Evolutionary conservation across 2,113 vertebrate genomes (phyloP), one percentile per base, ranked within the genome.

Genomic region (Perca fluviatilis): DNA sequence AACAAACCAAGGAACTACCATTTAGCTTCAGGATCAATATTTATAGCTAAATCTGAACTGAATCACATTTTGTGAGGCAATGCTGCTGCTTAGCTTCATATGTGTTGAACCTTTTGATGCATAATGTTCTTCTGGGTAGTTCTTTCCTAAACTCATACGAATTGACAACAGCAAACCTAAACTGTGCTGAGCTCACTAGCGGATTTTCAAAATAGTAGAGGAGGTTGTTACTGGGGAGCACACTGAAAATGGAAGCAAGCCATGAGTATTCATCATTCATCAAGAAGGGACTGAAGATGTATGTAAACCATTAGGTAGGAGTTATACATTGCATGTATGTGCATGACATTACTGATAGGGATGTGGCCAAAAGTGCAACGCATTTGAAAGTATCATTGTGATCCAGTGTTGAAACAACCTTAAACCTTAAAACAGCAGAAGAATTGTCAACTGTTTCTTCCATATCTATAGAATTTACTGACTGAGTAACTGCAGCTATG

Each of bases 1-100:
- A 84, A 70, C 68, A 76, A 65, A 67, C 30, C 64, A 54, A 65
- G 71, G 53, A 61, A 50, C 69, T 12, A 68, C 58, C 56, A 33
- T 68, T 88, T 70, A 68, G 63, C 74, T 82, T 49, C 79, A 69
- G 78, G 70, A 89, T 88, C 76, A 90, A 88, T 81, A 86, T 86
- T 83, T 82, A 73, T 85, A 83, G 77, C 68, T 61, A 57, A 66
- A 33, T 65, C 57, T 27, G 61, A 58, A 58, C 10, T 57, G 40
- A 66, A 27, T 64, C 56, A 30, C 25, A 16, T 16, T 12, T 11
- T 66, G 74, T 7, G 64, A 64, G 56, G 53, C 30, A 47, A 40
- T 18, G 30, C 57, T 69, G 58, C 53, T 19, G 63, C 50, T 51
- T 58, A 54, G 56, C 21, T 60, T 80, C 33, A 30, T 66, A 46